phyloP scores from a whole-genome alignment of 2,797 vertebrate species.

The Sebastiscus albofasciatus region DNA sequence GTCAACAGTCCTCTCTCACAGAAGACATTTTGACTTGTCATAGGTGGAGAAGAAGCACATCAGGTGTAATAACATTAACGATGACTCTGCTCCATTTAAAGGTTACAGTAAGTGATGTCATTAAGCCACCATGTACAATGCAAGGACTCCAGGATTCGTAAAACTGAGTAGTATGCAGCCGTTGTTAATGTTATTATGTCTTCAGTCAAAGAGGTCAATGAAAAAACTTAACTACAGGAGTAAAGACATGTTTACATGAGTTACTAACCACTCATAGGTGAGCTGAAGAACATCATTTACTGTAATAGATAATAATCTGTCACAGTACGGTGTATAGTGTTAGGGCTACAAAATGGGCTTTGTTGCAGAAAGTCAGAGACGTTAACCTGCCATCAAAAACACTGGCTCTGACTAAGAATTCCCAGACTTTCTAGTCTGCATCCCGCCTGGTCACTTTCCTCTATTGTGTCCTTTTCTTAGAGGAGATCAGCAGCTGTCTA shows the following conservation, averaged over 20 bases:
- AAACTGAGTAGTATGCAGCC: background rate
- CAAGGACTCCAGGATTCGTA: background rate
- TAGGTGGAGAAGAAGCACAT: no score
- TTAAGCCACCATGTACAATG: background rate
- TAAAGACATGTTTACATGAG: background rate
- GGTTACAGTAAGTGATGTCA: no score
- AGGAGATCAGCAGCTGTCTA: constrained; percentile 65
- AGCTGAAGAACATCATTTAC: background rate
- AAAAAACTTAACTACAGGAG: background rate
- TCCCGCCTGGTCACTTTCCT: background rate
- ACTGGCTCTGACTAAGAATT: background rate
- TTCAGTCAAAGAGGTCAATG: background rate
- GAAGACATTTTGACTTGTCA: no score
- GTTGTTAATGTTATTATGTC: background rate
- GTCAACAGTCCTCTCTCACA: no score
- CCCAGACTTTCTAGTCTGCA: background rate
- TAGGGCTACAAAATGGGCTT: background rate
- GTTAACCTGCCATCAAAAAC: constrained; percentile 4
- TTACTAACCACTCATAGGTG: background rate
- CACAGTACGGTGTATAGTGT: background rate
- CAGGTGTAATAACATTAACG: no score
- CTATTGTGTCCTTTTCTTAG: constrained; percentile 46
- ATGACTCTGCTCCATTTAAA: no score
- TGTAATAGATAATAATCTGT: background rate
- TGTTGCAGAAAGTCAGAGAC: background rate